These are phyloP conservation scores for Eospalax fontanierii DNA, from an alignment of 2,797 vertebrate species.

Conservation along the genomic window DNA sequence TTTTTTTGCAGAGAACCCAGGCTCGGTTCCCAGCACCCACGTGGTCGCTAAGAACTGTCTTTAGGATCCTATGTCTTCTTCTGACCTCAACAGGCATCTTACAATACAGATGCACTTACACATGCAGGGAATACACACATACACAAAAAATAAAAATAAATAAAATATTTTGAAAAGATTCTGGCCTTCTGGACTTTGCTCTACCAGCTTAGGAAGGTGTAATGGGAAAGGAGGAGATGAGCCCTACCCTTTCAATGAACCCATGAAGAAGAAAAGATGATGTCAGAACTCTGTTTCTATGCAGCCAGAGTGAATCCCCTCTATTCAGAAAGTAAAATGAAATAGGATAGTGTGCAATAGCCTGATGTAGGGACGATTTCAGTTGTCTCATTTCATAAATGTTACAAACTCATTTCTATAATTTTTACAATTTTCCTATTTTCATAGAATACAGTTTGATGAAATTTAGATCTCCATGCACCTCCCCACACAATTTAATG, in stretches of 20 bases:
- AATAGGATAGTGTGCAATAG: neutral
- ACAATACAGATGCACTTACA: too few species aligned
- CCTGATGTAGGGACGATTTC: neutral
- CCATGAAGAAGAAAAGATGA: neutral
- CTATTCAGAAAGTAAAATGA: neutral
- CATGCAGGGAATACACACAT: too few species aligned
- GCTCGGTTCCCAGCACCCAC: too few species aligned
- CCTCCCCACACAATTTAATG: too few species aligned
- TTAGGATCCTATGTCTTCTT: too few species aligned
- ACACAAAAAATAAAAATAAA: neutral
- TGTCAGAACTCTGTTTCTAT: too few species aligned
- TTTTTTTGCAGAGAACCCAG: too few species aligned
- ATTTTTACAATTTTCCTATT: neutral
- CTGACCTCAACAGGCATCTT: too few species aligned
- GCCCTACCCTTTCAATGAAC: neutral
- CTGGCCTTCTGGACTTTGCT: fast-evolving
- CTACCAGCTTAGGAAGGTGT: neutral
- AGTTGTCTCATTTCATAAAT: too few species aligned
- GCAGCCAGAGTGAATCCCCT: neutral
- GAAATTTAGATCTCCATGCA: too few species aligned
- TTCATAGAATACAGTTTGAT: too few species aligned
- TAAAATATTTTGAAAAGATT: neutral
- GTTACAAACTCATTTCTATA: neutral
- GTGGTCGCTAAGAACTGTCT: too few species aligned
- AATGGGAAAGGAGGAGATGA: neutral